Conservation (phyloP, 2,888 invertebrate species). For the Tenthredo notha region DNA sequence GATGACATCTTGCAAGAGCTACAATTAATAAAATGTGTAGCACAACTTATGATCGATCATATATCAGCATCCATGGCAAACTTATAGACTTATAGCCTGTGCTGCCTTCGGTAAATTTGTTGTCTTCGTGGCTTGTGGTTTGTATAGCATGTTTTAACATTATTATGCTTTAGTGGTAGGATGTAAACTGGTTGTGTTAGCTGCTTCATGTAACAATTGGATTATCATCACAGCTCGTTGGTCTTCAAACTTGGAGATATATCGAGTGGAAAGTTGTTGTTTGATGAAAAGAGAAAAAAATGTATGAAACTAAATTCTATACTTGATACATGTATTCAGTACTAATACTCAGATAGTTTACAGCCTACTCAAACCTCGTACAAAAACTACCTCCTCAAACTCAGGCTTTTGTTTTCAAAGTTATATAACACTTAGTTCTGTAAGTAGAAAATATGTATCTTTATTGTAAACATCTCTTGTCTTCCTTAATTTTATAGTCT, state of each 20-base stretch:
- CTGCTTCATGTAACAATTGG: conserved; percentile 21
- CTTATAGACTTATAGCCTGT: background rate
- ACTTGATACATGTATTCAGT: background rate
- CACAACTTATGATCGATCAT: conserved; percentile 13
- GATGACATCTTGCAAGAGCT: conserved; percentile 21
- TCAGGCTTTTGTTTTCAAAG: background rate
- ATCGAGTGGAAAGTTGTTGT: background rate
- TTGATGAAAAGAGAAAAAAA: background rate
- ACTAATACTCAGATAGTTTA: background rate
- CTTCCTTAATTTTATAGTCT: background rate
- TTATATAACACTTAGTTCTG: background rate
- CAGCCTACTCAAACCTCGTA: background rate
- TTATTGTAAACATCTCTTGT: background rate
- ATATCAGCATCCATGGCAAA: conserved; percentile 22
- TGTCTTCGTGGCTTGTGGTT: conserved; percentile 46
- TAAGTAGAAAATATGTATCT: background rate
- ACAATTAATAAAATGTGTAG: conserved; percentile 12
- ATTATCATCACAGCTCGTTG: background rate
- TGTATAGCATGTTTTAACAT: conserved; percentile 52
- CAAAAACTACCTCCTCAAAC: background rate
- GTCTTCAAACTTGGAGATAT: background rate
- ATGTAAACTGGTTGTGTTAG: conserved; percentile 1
- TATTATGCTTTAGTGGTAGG: conserved; percentile 33
- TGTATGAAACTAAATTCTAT: background rate
- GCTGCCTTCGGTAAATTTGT: conserved; percentile 35